Evolutionary conservation across 2,797 vertebrate genomes (phyloP), one percentile per base, ranked within the genome.

Genomic region (Squalus acanthias): DNA sequence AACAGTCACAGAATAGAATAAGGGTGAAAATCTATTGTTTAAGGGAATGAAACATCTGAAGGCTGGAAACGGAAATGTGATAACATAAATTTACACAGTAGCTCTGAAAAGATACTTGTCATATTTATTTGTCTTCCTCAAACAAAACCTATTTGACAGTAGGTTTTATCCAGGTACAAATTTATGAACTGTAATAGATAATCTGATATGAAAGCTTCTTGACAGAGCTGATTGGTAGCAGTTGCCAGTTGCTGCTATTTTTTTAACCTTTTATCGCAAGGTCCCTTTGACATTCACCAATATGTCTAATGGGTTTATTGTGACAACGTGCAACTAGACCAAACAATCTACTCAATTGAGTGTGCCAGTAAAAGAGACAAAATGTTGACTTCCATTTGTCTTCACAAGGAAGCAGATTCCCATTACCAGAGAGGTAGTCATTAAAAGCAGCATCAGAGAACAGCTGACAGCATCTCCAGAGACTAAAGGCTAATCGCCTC

Each of bases 21-120:
- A 95, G 60, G 29, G 50, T 76, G 26, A 72, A 95, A 95, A 69
- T 67, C n/a, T 3, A 39, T 10, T 69, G n/a, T 46, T n/a, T 93
- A 69, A 93, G 9, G 6, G 94, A 95, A 60, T 57, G n/a, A 95
- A 95, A n/a, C 94, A 33, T n/a, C 94, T 95, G 50, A 76, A 92
- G 13, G 24, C 50, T 29, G 12, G 15, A 17, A 74, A 76, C 17
- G 7, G 20, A 95, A 95, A 95, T 57, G 26, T 74, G 29, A 76
- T 76, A 57, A 57, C 26, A 33, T 74, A 76, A 76, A 53, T 72
- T 6, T 29, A 95, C 22, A 72, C 12, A 22, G 50, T 33, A 76
- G 50, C 70, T 15, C 12, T 17, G 24, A n/a, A 76, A 74, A n/a
- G 5, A 76, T 76, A 17, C 7, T 72, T 95, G 29, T 15, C 7